Evolutionary conservation across 2,888 invertebrate genomes (phyloP), one percentile per base, ranked within the genome.

Genomic region (Agrotis ipsilon): DNA sequence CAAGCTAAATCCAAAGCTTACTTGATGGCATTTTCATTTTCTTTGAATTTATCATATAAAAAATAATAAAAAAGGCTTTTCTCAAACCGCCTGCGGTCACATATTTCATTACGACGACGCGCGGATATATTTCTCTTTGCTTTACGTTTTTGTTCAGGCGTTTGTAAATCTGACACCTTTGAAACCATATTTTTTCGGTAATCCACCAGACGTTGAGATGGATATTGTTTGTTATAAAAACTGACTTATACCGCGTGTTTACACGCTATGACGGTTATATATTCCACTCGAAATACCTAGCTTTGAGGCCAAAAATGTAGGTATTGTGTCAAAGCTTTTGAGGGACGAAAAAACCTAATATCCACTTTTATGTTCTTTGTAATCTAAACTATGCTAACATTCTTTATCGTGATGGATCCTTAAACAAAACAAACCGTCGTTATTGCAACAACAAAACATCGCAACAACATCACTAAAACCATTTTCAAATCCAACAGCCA

Each of bases 31-130:
- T 71, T 83, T 81, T 80, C 68, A 79, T 83, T 78, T 76, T 74
- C 62, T 71, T 65, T 60, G 79, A 78, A 84, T 75, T 77, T 74
- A 78, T 85, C 76, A 66, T 66, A 64, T 59, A 69, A 74, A 85
- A 73, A 86, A 81, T 80, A 75, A 84, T 80, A 84, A 82, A 79
- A 83, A 87, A 81, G 82, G 75, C 79, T 84, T 84, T 83, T 72
- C 80, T 81, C 77, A 78, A 84, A 83, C 79, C 88, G 89, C 89
- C 88, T 88, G 88, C 87, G 88, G 89, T 83, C 85, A 87, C 85
- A 89, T 90, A 89, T 89, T 89, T 89, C 87, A 89, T 89, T 88
- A 86, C 84, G 78, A 84, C 84, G 77, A 67, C 80, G 74, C 82
- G 80, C 79, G 83, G 85, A 81, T 84, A 83, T 82, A 82, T 81